phyloP scores from a whole-genome alignment of 1,140 invertebrate genomes.

The Pissodes strobi region DNA sequence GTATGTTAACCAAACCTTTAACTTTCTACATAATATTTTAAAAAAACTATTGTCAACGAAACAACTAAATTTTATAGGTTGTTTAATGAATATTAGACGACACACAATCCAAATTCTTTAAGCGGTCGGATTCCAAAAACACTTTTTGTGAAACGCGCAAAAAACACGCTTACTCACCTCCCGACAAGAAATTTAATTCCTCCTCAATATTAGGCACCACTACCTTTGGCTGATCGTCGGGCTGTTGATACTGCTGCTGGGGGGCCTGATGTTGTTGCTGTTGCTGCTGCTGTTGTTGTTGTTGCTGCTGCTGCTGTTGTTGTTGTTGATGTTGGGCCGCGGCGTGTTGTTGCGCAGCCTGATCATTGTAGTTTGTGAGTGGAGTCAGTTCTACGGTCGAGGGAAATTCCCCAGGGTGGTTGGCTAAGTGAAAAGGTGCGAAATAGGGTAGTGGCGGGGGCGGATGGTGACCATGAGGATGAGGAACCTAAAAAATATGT shows the following conservation, averaged over 20 bases:
- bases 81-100: no score
- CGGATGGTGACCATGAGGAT: constrained; percentile 63
- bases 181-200: constrained; percentile 76
- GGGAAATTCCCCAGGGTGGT: constrained; percentile 66
- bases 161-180: no score
- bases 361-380: constrained; percentile 62
- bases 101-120: no score
- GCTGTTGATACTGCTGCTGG: constrained; percentile 56
- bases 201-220: constrained; percentile 85
- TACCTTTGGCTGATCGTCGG: constrained; percentile 75
- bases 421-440: constrained; percentile 68
- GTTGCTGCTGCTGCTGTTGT: constrained; percentile 48
- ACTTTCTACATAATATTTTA: no score
- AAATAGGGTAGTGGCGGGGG: constrained; percentile 67
- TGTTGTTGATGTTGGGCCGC: constrained; percentile 31
- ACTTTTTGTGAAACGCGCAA: background rate
- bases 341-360: constrained; percentile 36
- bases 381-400: constrained; percentile 68
- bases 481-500: constrained; percentile 64
- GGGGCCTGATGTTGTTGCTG: constrained; percentile 35
- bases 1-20: no score
- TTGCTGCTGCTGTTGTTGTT: constrained; percentile 32
- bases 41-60: no score
- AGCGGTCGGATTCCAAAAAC: background rate
- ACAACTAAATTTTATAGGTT: no score